These are phyloP conservation scores for Arge pagana DNA, from an alignment of 2,888 invertebrate species.

Conservation along the genomic window DNA sequence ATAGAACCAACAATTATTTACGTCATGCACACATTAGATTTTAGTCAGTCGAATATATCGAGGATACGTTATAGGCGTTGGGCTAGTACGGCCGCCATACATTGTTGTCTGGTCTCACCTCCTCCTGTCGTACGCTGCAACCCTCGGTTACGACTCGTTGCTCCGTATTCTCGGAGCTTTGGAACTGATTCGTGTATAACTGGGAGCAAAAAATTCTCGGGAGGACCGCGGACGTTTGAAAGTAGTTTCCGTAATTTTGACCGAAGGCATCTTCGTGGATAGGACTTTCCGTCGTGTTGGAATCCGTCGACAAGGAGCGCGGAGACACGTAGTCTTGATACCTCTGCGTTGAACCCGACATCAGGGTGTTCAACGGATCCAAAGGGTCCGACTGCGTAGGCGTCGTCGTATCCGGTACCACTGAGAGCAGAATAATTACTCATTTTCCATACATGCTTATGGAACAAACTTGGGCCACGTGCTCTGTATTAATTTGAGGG, in stretches of 20 bases:
- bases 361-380: conserved; percentile 48
- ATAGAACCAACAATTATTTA: too few species aligned
- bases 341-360: conserved; percentile 49
- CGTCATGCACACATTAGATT: too few species aligned
- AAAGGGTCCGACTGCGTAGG: conserved; percentile 52
- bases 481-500: too few species aligned
- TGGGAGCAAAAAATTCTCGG: conserved; percentile 85
- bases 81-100: conserved; percentile 56
- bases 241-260: conserved; percentile 69
- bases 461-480: too few species aligned
- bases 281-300: conserved; percentile 81
- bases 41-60: too few species aligned
- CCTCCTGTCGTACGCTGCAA: conserved; percentile 52
- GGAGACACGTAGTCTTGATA: conserved; percentile 61
- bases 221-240: conserved; percentile 68
- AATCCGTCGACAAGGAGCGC: conserved; percentile 79
- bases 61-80: too few species aligned
- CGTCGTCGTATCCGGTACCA: conserved; percentile 77
- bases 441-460: too few species aligned
- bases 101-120: conserved; percentile 54
- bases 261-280: conserved; percentile 72
- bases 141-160: conserved; percentile 52
- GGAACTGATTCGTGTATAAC: conserved; percentile 67
- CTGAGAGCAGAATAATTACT: too few species aligned
- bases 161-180: conserved; percentile 52